phyloP scores from a whole-genome alignment of 92 coral and sea anemone genomes.

The Isaurus tuberculatus region DNA sequence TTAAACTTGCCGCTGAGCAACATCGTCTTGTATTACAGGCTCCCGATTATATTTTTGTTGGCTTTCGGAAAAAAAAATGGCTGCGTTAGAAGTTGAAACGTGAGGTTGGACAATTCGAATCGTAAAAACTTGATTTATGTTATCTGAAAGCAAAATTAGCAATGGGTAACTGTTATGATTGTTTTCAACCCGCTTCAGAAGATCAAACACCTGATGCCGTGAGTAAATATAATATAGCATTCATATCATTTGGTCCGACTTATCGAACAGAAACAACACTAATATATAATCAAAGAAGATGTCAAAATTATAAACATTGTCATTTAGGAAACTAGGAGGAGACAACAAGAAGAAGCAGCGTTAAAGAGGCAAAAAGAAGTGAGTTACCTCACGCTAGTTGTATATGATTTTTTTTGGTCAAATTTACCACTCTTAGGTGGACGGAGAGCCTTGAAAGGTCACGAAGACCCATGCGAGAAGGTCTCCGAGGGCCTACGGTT shows the following conservation, averaged over 20 bases:
- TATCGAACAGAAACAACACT: too few relatives aligned
- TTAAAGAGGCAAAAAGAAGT: conserved; percentile 74
- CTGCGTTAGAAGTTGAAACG: background rate
- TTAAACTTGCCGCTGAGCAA: conserved; percentile 33
- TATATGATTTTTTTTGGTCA: too few relatives aligned
- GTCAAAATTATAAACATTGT: too few relatives aligned
- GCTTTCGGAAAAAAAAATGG: background rate
- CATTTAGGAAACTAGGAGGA: conserved; percentile 72
- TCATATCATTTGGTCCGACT: background rate
- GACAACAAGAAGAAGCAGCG: conserved; percentile 83
- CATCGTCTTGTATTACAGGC: conserved; percentile 2
- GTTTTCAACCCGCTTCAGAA: conserved; percentile 77
- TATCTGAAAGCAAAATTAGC: conserved; percentile 8
- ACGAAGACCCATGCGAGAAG: too few relatives aligned
- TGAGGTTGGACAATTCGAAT: too few relatives aligned
- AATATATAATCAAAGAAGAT: background rate
- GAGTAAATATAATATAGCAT: conserved; percentile 16
- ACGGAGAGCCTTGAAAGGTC: too few relatives aligned
- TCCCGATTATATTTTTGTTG: background rate
- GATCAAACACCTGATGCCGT: conserved; percentile 78
- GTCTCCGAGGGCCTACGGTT: too few relatives aligned
- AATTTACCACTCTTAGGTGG: too few relatives aligned
- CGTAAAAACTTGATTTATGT: background rate
- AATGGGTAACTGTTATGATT: conserved; percentile 88
- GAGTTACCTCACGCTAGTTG: background rate